Evolutionary conservation across 2,797 vertebrate genomes (phyloP), one percentile per base, ranked within the genome.

Genomic region (Hephaestus fuliginosus): DNA sequence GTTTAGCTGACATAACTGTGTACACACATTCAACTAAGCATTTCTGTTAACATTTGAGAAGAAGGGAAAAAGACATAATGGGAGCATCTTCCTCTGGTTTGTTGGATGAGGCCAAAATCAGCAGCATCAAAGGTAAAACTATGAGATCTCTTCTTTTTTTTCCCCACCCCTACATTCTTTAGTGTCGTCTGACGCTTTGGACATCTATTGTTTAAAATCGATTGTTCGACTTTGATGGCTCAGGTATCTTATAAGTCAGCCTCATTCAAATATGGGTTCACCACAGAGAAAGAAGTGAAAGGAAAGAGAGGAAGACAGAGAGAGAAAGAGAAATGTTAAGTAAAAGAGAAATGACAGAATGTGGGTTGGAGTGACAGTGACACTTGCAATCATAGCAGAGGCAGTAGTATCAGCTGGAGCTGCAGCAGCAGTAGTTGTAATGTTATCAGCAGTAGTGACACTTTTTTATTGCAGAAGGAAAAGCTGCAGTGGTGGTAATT

Each of bases 91-190:
- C 94, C 67, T 97, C 96, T 87, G 96, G 96, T 70, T 88, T 93
- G 84, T 91, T 97, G 92, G 97, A 97, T 93, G 97, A 97, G 86
- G 92, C 93, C 89, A 97, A 95, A 93, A 95, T 94, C 84, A 83
- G 79, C 92, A 95, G 96, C 91, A 96, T 97, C 86, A 95, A 95
- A 97, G 97, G 97, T 97, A 95, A 80, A 85, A 72, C 14, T 5
- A 43, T 36, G 5, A 61, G 5, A 51, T 51, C 2, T 13, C 8
- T 49, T 41, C 0, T 55, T 66, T 39, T 36, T 53, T 33, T 18
- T 43, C 17, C 20, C 41, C 30, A 28, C 30, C 30, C 30, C 25
- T 25, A n/a, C 5, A 48, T 20, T 30, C 3, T 56, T 39, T 18
- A 0, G 5, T 48, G 30, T 4, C 28, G 18, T 46, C 7, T 65